Evolutionary conservation across 1,140 invertebrate genomes (phyloP).

Genomic region (Drosophila erecta): DNA sequence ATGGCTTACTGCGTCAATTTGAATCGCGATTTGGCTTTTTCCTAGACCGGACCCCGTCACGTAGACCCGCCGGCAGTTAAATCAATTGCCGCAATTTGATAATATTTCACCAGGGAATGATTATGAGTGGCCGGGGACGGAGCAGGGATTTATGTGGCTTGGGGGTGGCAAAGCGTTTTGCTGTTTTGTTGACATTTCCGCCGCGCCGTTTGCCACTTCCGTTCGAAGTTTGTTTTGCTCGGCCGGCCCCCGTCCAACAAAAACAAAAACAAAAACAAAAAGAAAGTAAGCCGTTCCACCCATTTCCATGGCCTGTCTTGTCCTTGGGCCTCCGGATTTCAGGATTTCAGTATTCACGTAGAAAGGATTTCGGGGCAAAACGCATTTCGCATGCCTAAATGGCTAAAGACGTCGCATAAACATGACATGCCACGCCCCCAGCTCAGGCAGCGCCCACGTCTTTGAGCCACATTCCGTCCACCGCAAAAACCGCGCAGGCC

Average conservation of each 20-base stretch:
- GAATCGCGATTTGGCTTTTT: constrained; percentile 34
- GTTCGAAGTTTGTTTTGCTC: constrained; percentile 63
- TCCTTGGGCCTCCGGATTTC: constrained; percentile 42
- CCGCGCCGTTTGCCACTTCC: constrained; percentile 66
- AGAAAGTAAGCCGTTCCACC: constrained; percentile 20
- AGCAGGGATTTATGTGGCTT: constrained; percentile 38
- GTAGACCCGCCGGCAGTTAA: constrained; percentile 71
- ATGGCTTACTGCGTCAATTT: constrained; percentile 45
- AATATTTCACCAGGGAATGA: constrained; percentile 81
- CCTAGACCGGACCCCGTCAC: constrained; percentile 44
- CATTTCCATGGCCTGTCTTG: constrained; percentile 49
- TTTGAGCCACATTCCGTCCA: constrained; percentile 66
- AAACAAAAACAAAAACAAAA: not conserved
- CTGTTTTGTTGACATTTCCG: constrained; percentile 81
- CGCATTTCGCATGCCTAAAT: constrained; percentile 82
- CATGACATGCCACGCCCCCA: constrained; percentile 69
- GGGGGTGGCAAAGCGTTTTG: constrained; percentile 36
- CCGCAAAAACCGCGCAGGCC: constrained; percentile 44
- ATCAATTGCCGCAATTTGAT: constrained; percentile 81
- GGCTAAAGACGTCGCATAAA: constrained; percentile 81
- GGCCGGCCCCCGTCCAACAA: not conserved
- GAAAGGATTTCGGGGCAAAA: constrained; percentile 74
- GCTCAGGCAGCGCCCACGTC: constrained; percentile 38
- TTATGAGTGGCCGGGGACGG: constrained; percentile 55
- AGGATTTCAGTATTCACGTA: constrained; percentile 65